Percentiles rank a stretch among this genome's conserved stretches.
phyloP scores from a whole-genome alignment of 1,140 invertebrate genomes.

The Cherax destructor region DNA sequence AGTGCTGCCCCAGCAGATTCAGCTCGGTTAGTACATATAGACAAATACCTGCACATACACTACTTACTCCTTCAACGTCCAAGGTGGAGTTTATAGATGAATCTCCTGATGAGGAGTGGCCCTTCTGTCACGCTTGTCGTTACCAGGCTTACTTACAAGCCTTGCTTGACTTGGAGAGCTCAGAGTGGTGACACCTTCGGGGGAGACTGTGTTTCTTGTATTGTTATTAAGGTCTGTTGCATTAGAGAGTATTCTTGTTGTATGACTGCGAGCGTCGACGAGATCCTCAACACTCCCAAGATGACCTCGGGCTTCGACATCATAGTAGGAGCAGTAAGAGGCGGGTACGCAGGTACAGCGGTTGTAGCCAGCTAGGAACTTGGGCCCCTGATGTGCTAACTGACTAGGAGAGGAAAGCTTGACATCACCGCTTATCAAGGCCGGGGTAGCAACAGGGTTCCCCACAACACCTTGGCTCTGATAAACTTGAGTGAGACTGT shows the following conservation, averaged over 20 bases:
- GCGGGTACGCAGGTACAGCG: slow-evolving; percentile 30
- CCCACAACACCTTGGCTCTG: background rate
- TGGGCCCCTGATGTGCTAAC: background rate
- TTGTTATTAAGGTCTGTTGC: background rate
- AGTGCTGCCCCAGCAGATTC: too few species aligned
- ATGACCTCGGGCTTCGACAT: background rate
- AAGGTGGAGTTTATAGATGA: background rate
- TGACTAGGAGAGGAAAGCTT: background rate
- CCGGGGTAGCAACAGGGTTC: background rate
- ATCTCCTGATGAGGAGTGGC: background rate
- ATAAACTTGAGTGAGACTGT: slow-evolving; percentile 24
- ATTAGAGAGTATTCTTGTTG: slow-evolving; percentile 16
- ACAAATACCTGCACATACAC: background rate
- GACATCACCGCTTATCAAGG: background rate
- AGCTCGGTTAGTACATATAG: background rate
- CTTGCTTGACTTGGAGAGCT: background rate
- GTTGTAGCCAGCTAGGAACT: background rate
- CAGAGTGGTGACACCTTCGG: background rate
- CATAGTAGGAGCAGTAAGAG: slow-evolving; percentile 33
- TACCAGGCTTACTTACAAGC: background rate
- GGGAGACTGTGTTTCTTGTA: background rate
- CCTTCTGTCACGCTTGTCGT: background rate
- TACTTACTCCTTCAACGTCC: slow-evolving; percentile 14
- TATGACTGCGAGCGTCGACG: slow-evolving; percentile 19
- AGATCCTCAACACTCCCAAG: slow-evolving; percentile 6